Evolutionary conservation across 2,797 vertebrate species (phyloP), one percentile per base, ranked within the genome.

Genomic region (Alauda arvensis): DNA sequence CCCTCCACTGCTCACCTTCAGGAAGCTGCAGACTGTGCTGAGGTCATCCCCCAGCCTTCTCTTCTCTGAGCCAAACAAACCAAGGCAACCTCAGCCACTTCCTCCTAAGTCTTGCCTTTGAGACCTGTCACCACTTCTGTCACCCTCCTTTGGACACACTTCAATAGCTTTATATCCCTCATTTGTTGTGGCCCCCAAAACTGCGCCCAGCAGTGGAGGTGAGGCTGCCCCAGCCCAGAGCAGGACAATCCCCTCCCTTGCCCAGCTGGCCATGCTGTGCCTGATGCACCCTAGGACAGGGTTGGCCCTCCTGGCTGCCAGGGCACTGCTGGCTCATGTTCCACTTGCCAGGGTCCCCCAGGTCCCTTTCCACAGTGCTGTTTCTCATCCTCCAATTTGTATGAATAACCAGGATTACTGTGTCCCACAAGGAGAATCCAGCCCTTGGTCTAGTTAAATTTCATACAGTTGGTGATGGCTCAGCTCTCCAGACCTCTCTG

Each of bases 261-360:
- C 14, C 33, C 0, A 0, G 33, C 65, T 70, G 31, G 25, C 0
- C 0, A 14, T 34, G 70, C 25, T 52, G 21, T 26, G 20, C 21
- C 51, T 76, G 70, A 34, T 40, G 11, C 3, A 1, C 14, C 9
- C 17, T 18, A 40, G 18, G 21, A 17, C 10, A 25, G 0, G 0
- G 1, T 2, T 24, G 18, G 26, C 18, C 11, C 16, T 70, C 7
- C 71, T 42, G 65, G 45, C 51, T 81, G 33, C 45, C 45, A 46
- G 29, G 21, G 17, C 39, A 63, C 45, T 69, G 21, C 25, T 81
- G 45, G 0, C 1, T n/a, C 21, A 40, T 8, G 9, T 65, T 59
- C 1, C 0, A 4, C 20, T 69, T 69, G 17, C 45, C 45, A 39
- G 33, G 7, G 5, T 21, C 21, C 8, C 29, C 10, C 33, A 57